Evolutionary conservation across 64 coral and sea anemone species (phyloP).

Genomic region (Anthopleura sola): DNA sequence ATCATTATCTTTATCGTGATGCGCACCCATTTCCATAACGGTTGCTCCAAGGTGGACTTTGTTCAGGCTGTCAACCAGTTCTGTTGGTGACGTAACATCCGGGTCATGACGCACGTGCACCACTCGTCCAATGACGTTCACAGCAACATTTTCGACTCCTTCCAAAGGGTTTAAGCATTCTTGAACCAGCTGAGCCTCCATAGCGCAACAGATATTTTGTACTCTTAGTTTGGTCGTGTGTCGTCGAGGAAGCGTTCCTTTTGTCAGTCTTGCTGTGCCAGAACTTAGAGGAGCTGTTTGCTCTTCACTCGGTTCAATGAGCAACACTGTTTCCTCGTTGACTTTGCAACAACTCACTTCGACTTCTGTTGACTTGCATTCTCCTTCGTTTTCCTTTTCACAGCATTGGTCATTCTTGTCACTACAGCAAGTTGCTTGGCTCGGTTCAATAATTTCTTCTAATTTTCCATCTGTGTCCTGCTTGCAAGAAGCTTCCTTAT

Average conservation of each 20-base stretch:
- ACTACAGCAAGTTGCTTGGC: neutral
- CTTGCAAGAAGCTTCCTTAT: neutral
- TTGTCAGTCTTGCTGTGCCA: neutral
- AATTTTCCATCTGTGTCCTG: neutral
- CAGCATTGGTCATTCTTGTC: neutral
- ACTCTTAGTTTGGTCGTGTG: slow-evolving; percentile 90
- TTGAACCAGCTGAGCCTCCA: slow-evolving; percentile 77
- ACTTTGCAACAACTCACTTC: neutral
- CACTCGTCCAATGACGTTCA: slow-evolving; percentile 92
- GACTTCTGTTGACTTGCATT: neutral
- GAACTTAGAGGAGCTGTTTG: neutral
- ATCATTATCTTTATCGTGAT: slow-evolving; percentile 41
- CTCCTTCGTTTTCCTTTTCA: neutral
- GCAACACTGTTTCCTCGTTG: neutral
- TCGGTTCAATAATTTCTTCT: neutral
- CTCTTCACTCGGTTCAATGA: neutral
- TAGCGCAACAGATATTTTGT: slow-evolving; percentile 93
- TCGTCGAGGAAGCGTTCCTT: neutral
- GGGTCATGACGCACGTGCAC: slow-evolving; percentile 80
- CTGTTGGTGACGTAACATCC: slow-evolving; percentile 66
- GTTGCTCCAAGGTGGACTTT: slow-evolving; percentile 78
- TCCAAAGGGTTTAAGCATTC: slow-evolving; percentile 69
- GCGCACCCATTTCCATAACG: slow-evolving; percentile 85
- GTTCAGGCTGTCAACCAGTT: slow-evolving; percentile 71
- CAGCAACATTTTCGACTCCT: slow-evolving; percentile 65